Evolutionary conservation across 2,797 vertebrate genomes (phyloP).

Genomic region (Microctenopoma lineatum): DNA sequence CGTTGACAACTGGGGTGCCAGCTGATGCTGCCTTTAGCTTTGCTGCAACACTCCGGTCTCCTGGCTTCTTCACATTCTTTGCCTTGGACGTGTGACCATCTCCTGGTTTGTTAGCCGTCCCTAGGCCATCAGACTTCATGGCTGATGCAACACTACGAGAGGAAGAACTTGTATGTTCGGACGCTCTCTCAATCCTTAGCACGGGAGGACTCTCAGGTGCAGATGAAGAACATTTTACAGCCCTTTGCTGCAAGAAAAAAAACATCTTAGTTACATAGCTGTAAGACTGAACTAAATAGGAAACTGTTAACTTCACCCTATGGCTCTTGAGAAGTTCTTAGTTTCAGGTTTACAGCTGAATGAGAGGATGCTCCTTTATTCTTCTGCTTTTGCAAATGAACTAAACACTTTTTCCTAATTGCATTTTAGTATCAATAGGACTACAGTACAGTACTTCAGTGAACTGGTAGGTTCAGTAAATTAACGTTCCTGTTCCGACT

Average conservation of each 20-base stretch:
- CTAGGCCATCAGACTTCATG: slow-evolving; percentile 98
- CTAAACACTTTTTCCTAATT: background rate
- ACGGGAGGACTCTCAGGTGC: slow-evolving; percentile 78
- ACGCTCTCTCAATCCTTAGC: slow-evolving; percentile 74
- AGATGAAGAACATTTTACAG: slow-evolving; percentile 83
- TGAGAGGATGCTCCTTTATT: background rate
- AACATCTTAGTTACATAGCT: slow-evolving; percentile 27
- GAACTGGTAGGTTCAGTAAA: slow-evolving; percentile 5
- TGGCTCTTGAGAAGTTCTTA: background rate
- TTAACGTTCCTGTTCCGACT: slow-evolving; percentile 3
- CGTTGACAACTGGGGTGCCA: slow-evolving; percentile 83
- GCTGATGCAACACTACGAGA: slow-evolving; percentile 70
- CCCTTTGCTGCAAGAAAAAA: slow-evolving; percentile 76
- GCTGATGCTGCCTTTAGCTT: slow-evolving; percentile 85
- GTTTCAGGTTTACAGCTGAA: background rate
- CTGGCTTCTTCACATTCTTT: slow-evolving; percentile 85
- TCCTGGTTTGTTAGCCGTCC: slow-evolving; percentile 84
- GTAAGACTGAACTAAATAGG: background rate
- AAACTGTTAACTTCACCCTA: background rate
- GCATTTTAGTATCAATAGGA: background rate
- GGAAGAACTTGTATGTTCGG: slow-evolving; percentile 66
- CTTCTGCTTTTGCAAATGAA: slow-evolving; percentile 1
- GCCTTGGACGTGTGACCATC: slow-evolving; percentile 85
- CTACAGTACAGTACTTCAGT: background rate
- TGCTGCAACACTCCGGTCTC: slow-evolving; percentile 78